Evolutionary conservation across 2,113 vertebrate species (phyloP).

Genomic region (Gnathonemus longibarbis): DNA sequence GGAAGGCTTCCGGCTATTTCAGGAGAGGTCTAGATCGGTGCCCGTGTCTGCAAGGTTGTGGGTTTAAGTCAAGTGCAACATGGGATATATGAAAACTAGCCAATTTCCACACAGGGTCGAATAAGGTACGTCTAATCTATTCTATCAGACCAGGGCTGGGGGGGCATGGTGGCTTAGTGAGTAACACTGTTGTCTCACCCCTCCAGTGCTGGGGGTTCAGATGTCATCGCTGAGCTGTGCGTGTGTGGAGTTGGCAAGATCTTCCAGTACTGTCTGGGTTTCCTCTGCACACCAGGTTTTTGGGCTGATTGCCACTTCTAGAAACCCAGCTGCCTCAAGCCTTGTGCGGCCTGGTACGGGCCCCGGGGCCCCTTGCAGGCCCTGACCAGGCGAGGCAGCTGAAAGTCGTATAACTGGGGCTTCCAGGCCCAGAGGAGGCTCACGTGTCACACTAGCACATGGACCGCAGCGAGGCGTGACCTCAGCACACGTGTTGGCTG

Average conservation of each 20-base stretch:
- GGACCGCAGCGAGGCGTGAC: not conserved
- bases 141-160: not conserved
- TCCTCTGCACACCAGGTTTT: not conserved
- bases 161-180: not conserved
- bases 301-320: not conserved
- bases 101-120: not conserved
- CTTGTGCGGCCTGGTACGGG: not conserved
- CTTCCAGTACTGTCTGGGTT: not conserved
- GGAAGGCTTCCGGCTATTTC: not conserved
- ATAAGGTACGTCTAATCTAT: not conserved
- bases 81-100: not conserved
- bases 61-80: not conserved
- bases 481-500: not conserved
- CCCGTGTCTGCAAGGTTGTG: not conserved
- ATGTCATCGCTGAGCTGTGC: not conserved
- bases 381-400: not conserved
- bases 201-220: not conserved
- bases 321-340: not conserved
- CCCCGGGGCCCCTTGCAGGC: not conserved
- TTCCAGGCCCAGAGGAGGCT: not conserved
- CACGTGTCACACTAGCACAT: not conserved
- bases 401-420: not conserved
- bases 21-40: not conserved
- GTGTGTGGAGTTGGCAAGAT: not conserved
- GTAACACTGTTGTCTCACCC: not conserved